phyloP scores from a whole-genome alignment of 2,888 invertebrate genomes.

The Agonopterix alstromeriana region DNA sequence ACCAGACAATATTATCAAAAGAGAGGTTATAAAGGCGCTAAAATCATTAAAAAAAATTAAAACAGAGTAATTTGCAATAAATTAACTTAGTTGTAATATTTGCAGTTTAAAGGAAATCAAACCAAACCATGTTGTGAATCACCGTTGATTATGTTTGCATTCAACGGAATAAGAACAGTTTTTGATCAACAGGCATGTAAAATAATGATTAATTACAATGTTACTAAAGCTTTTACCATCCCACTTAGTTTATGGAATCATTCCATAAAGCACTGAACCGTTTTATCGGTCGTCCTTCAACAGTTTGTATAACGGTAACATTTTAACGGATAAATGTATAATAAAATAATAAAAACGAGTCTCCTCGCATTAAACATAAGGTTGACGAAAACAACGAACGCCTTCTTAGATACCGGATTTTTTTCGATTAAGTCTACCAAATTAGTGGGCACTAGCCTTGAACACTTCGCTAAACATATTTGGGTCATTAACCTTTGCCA shows the following conservation, averaged over 20 bases:
- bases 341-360: slow-evolving; percentile 31
- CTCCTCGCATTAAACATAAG: slow-evolving; percentile 23
- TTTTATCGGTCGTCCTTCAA: slow-evolving; percentile 12
- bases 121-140: too few species aligned
- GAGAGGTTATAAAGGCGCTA: not conserved
- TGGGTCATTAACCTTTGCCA: slow-evolving; percentile 74
- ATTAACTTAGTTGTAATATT: too few species aligned
- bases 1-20: not conserved
- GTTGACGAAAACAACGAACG: slow-evolving; percentile 34
- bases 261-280: slow-evolving; percentile 4
- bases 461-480: slow-evolving; percentile 69
- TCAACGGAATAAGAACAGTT: not conserved
- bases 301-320: slow-evolving; percentile 52
- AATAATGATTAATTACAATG: not conserved
- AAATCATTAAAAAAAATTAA: too few species aligned
- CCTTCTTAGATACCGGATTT: slow-evolving; percentile 53
- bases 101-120: too few species aligned
- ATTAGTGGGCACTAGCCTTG: slow-evolving; percentile 67
- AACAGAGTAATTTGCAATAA: too few species aligned
- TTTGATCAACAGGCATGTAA: not conserved
- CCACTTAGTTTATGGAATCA: not conserved
- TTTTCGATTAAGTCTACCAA: slow-evolving; percentile 52
- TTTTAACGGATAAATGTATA: slow-evolving; percentile 40
- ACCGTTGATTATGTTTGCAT: too few species aligned
- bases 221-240: slow-evolving; percentile 3